Percentiles rank a stretch among this genome's conserved stretches.
These are phyloP conservation scores for Hylaeus anthracinus DNA, from an alignment of 1,140 invertebrate species.

Conservation along the genomic window DNA sequence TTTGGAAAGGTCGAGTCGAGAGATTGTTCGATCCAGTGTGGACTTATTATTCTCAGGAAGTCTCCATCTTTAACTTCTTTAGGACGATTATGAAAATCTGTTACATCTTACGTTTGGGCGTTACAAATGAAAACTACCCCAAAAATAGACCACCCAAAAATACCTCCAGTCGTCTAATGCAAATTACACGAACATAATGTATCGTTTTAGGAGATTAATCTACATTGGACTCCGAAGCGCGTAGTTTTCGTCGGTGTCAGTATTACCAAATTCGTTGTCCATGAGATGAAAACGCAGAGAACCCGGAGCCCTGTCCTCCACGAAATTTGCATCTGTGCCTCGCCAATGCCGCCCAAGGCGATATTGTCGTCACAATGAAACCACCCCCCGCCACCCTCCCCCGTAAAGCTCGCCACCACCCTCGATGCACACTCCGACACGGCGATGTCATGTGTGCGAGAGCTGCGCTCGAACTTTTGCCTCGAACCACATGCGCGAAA, in stretches of 20 bases:
- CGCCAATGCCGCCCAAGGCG: conserved; percentile 76
- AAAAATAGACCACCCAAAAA: no score
- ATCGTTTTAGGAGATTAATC: no score
- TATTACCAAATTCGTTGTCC: conserved; percentile 52
- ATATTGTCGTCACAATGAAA: conserved; percentile 78
- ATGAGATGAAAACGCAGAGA: conserved; percentile 52
- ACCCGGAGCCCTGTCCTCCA: conserved; percentile 47
- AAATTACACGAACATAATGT: no score
- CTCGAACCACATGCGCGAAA: conserved; percentile 61
- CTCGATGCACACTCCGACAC: conserved; percentile 56
- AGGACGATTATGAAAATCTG: no score
- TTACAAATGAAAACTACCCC: no score
- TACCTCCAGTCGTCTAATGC: no score
- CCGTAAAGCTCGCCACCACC: conserved; percentile 54
- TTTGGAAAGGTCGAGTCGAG: no score
- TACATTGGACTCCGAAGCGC: background rate
- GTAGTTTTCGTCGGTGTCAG: background rate
- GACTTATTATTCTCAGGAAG: no score
- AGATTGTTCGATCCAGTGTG: no score
- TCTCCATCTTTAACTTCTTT: no score
- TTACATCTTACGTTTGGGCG: no score
- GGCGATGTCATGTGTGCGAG: conserved; percentile 61
- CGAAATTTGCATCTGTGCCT: conserved; percentile 70
- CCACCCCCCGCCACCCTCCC: conserved; percentile 42
- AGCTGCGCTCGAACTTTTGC: conserved; percentile 63